Base-by-base conservation (phyloP, 2,797 vertebrate genomes). In the Crax fasciolata region DNA sequence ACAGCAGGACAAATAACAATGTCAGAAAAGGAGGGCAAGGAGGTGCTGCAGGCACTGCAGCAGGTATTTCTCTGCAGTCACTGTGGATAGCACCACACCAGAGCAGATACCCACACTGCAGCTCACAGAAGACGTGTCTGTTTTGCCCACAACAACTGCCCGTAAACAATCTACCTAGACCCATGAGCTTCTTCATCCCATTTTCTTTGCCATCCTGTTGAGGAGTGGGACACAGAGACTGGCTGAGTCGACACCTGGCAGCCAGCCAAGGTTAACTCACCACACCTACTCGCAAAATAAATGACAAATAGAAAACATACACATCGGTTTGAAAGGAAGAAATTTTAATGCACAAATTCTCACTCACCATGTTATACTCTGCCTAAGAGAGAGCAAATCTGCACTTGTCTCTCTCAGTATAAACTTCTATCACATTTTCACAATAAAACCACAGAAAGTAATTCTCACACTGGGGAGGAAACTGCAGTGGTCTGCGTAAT, bases 291-390 rank as follows among this genome's bases (percentile, higher is more conserved):
- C 27, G 20, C 6, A 71, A 86, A 89, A 82, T 4, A 90, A 75
- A 58, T 21, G 23, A 63, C 10, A 21, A 39, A 43, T 38, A 70
- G 61, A 43, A 51, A 67, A 67, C 23, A 57, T 13, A 57, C 39
- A 4, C 54, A 28, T 2, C 38, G 18, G 30, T 90, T 94, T 88
- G 46, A 81, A 95, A 94, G 23, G 51, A 75, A 76, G 32, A 52
- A 6, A 67, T 73, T 94, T 96, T 95, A 87, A 94, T 94, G 67
- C 70, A 79, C 51, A 93, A 49, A 86, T 87, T 91, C 76, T 93
- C 71, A 94, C 30, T 71, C 51, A 46, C 6, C 32, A 15, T 39
- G 10, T 48, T 68, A 12, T 58, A 67, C 68, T 79, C 41, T 43
- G 39, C 27, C 27, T 43, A 30, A 43, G 27, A 63, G 39, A 63